These are phyloP conservation scores for Scophthalmus maximus DNA, from an alignment of 2,113 vertebrate species.

Conservation along the genomic window DNA sequence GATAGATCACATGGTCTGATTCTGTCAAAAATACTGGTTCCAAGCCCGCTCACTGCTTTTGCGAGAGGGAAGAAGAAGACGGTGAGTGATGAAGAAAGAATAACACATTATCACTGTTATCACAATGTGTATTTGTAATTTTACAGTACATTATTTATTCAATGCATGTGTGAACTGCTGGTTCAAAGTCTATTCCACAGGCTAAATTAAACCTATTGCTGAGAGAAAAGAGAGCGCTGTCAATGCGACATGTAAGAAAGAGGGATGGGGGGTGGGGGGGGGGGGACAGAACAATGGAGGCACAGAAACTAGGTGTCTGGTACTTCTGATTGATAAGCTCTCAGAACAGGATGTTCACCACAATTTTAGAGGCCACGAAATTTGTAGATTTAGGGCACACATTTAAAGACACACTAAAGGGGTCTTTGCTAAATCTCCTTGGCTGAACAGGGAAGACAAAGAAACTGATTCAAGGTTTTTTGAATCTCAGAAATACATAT, in stretches of 20 bases:
- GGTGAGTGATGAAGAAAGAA: slow-evolving; percentile 8
- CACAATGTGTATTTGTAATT: slow-evolving; percentile 17
- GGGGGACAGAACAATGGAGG: background rate
- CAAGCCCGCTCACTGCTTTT: slow-evolving; percentile 40
- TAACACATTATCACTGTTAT: slow-evolving; percentile 39
- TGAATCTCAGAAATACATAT: background rate
- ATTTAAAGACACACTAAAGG: no score
- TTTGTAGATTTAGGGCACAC: background rate
- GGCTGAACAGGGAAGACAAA: background rate
- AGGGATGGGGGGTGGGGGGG: background rate
- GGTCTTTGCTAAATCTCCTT: background rate
- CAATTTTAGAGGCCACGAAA: background rate
- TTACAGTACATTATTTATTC: slow-evolving; percentile 14
- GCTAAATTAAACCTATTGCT: slow-evolving; percentile 4
- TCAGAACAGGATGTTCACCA: slow-evolving; percentile 18
- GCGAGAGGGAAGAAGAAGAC: slow-evolving; percentile 41
- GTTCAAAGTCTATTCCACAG: background rate
- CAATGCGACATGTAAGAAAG: slow-evolving; percentile 9
- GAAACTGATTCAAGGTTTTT: background rate
- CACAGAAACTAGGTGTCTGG: slow-evolving; percentile 7
- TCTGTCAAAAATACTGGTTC: slow-evolving; percentile 66
- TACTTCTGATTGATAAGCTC: slow-evolving; percentile 25
- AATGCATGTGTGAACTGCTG: background rate
- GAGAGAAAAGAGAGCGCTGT: slow-evolving; percentile 1
- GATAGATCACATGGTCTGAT: slow-evolving; percentile 81